Base-by-base conservation (phyloP, 1,140 invertebrate genomes). In the Brachionus calyciflorus region DNA sequence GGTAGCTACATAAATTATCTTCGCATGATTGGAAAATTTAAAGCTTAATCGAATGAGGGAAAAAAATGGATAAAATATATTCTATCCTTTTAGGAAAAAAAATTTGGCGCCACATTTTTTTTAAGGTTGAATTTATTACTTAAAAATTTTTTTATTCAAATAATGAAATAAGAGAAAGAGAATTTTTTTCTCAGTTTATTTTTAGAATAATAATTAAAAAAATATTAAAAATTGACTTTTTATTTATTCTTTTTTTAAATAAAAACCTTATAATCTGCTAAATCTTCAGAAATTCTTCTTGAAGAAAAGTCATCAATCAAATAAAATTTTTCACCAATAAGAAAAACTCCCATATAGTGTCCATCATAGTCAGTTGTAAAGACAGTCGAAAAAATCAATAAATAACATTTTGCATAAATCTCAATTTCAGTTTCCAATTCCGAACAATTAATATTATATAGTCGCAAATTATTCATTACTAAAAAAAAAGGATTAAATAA, bases 311-410 rank as follows among this genome's bases (percentile, higher is more conserved):
- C 51, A 26, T 55, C 51, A 55, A 55, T 26, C 26, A 55, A 28
- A 26, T 55, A 55, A 55, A 55, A 55, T 21, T 24, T 26, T 7
- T 55, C 51, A 26, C 28, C 26, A 2, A 55, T 26, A 14, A 12
- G 19, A 55, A 55, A 55, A 14, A 55, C 51, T 55, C 51, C 51
- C 1, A 55, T 14, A 55, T 55, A 55, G 28, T 55, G 51, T 26
- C 51, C 51, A 28, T 55, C 12, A 55, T 55, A 55, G 51, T 55
- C 51, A 12, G 3, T 3, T 26, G 26, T 30, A 24, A 26, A 55
- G 24, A 55, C 24, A 14, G 51, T 55, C 28, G 51, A 55, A 55
- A 55, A 55, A 28, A 55, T 24, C 14, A 55, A 28, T 55, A 26
- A 12, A 28, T 55, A 55, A 26, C 24, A 26, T 26, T 10, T 26